phyloP scores from a whole-genome alignment of 2,888 invertebrate genomes.

The Yponomeuta sedellus region DNA sequence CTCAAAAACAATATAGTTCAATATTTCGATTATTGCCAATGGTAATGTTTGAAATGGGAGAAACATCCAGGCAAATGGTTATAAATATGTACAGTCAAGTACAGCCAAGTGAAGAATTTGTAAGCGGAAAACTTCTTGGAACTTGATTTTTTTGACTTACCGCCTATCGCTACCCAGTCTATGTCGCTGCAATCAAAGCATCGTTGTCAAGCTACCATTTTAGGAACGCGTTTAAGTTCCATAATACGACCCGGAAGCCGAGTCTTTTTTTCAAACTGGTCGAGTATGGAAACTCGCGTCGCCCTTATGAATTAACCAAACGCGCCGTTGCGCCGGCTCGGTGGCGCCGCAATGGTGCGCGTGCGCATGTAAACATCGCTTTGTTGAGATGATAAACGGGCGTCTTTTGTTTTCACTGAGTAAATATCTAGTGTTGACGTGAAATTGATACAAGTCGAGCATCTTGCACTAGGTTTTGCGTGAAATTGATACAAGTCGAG shows the following conservation, averaged over 20 bases:
- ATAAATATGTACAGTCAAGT: too few species aligned
- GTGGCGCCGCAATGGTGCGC: slow-evolving; percentile 43
- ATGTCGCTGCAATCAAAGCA: not conserved
- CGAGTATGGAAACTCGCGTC: slow-evolving; percentile 40
- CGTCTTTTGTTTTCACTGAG: not conserved
- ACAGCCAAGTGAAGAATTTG: too few species aligned
- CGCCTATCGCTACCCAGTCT: not conserved
- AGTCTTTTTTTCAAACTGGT: slow-evolving; percentile 34
- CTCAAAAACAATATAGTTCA: too few species aligned
- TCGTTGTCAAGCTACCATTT: slow-evolving; percentile 37
- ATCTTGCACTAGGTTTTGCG: not conserved
- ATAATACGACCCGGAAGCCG: slow-evolving; percentile 50
- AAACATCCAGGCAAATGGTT: too few species aligned
- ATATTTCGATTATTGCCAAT: too few species aligned
- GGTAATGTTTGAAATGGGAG: too few species aligned
- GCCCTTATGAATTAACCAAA: slow-evolving; percentile 71
- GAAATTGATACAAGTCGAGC: slow-evolving; percentile 3
- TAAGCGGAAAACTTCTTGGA: too few species aligned
- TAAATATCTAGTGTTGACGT: slow-evolving; percentile 4
- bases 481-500: slow-evolving; percentile 2
- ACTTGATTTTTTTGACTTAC: too few species aligned
- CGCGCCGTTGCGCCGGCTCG: slow-evolving; percentile 39
- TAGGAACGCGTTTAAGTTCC: slow-evolving; percentile 36
- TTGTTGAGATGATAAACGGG: slow-evolving; percentile 12
- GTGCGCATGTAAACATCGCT: slow-evolving; percentile 11